Percentiles rank a stretch among this genome's conserved stretches.
These are phyloP conservation scores for Cyprinus carpio DNA, from an alignment of 2,113 vertebrate genomes.

Conservation along the genomic window DNA sequence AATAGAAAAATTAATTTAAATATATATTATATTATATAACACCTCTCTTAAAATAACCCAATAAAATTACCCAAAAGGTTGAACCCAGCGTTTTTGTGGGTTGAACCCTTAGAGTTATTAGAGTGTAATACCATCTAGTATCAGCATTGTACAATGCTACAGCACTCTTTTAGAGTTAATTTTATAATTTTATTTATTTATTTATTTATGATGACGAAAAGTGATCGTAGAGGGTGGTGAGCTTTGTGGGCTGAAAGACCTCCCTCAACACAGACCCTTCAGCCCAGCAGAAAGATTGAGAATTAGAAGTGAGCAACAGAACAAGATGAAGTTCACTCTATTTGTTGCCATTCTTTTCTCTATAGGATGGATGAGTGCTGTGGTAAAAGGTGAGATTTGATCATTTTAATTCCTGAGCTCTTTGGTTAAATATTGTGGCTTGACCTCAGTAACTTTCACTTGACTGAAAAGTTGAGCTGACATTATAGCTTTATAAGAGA, in stretches of 20 bases:
- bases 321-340: conserved; percentile 27
- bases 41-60: too few species aligned
- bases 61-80: too few species aligned
- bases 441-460: conserved; percentile 31
- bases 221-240: conserved; percentile 24
- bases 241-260: conserved; percentile 48
- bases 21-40: too few species aligned
- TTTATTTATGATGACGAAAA: conserved; percentile 10
- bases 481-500: background rate
- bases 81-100: too few species aligned
- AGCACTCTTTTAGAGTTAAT: too few species aligned
- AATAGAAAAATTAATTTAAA: too few species aligned
- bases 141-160: too few species aligned
- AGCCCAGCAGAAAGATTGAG: background rate
- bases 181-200: too few species aligned
- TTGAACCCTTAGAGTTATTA: too few species aligned
- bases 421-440: background rate
- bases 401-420: too few species aligned
- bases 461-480: background rate
- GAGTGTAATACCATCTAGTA: too few species aligned
- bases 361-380: background rate
- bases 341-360: background rate
- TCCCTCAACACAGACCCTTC: conserved; percentile 29
- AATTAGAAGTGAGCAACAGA: too few species aligned
- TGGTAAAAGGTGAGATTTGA: background rate